Percentiles rank a stretch among this genome's conserved stretches.
Conservation (phyloP, 2,888 invertebrate genomes). For the Pegoplata infirma region DNA sequence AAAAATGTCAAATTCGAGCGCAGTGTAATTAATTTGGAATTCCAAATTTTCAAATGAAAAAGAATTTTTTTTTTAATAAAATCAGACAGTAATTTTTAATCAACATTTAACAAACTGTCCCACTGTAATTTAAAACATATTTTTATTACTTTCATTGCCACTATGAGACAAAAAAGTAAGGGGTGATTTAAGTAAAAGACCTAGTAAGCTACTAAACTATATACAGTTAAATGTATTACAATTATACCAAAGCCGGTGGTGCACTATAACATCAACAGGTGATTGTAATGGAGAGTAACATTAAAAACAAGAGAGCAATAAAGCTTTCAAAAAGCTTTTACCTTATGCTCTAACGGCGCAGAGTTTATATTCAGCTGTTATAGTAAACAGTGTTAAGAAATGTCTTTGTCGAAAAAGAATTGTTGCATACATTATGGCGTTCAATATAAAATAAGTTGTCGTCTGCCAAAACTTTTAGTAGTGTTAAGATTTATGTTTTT, state of each 20-base stretch:
- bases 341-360: constrained; percentile 63
- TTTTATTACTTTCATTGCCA: constrained; percentile 5
- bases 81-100: too few relatives aligned
- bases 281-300: constrained; percentile 20
- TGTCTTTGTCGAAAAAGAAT: constrained; percentile 58
- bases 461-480: neutral
- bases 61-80: too few relatives aligned
- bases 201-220: constrained; percentile 48
- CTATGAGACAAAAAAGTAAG: neutral
- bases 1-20: too few relatives aligned
- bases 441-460: constrained; percentile 48
- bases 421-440: constrained; percentile 73
- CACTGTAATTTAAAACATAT: constrained; percentile 11
- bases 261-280: constrained; percentile 50
- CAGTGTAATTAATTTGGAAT: too few relatives aligned
- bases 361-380: constrained; percentile 70
- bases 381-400: constrained; percentile 16
- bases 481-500: constrained; percentile 42
- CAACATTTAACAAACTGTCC: too few relatives aligned
- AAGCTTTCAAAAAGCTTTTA: constrained; percentile 1
- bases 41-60: too few relatives aligned
- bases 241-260: constrained; percentile 24
- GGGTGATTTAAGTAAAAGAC: constrained; percentile 27
- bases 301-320: neutral
- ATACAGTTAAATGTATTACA: constrained; percentile 2